phyloP scores from a whole-genome alignment of 1,140 invertebrate genomes.

The Drosophila sulfurigaster region DNA sequence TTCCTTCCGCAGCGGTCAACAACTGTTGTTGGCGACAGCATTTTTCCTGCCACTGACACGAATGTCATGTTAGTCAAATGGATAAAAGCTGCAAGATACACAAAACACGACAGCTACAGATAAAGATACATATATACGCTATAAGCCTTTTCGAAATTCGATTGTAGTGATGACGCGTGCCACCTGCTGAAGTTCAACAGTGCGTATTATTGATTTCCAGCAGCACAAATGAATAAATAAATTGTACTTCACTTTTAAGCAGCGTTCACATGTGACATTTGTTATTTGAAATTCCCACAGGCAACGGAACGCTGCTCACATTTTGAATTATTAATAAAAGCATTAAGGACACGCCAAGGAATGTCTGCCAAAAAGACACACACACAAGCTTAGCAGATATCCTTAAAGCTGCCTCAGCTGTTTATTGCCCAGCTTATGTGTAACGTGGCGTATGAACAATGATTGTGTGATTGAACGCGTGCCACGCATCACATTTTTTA shows the following conservation, averaged over 20 bases:
- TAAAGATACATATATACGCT: background rate
- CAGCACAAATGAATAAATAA: background rate
- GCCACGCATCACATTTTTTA: constrained; percentile 11
- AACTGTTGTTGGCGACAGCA: constrained; percentile 34
- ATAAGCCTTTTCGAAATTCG: background rate
- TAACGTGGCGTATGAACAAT: constrained; percentile 60
- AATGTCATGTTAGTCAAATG: constrained; percentile 46
- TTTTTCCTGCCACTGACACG: constrained; percentile 2
- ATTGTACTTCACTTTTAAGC: background rate
- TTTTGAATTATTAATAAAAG: constrained; percentile 51
- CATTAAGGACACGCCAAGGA: constrained; percentile 25
- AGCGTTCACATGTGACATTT: constrained; percentile 6
- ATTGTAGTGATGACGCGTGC: background rate
- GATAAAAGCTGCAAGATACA: constrained; percentile 1
- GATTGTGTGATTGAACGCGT: constrained; percentile 30
- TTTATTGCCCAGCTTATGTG: constrained; percentile 22
- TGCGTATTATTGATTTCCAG: constrained; percentile 45
- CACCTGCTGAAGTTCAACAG: constrained; percentile 40
- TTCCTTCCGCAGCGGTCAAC: constrained; percentile 61
- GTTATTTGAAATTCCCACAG: constrained; percentile 32
- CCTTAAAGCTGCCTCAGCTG: constrained; percentile 34
- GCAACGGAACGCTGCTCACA: background rate
- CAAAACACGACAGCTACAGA: background rate
- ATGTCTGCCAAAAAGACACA: constrained; percentile 1
- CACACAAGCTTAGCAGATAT: constrained; percentile 7